Conservation (phyloP, 2,888 invertebrate species). For the Cenopis cana region DNA sequence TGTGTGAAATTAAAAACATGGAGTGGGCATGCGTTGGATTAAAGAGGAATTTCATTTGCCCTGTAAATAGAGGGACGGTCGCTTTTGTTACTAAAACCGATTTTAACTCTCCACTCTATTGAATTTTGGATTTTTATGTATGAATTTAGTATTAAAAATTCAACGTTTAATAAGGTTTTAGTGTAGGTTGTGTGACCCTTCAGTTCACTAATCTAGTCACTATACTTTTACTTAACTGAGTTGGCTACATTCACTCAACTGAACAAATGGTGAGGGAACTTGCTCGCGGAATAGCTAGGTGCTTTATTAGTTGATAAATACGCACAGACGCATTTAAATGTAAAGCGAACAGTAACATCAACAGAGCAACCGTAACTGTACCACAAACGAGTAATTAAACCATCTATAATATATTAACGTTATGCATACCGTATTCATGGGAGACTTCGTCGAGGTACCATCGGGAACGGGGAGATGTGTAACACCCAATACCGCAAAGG, state of each 20-base stretch:
- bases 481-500: slow-evolving; percentile 82
- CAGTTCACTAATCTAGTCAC: too few relatives aligned
- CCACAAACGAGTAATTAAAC: slow-evolving; percentile 81
- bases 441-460: slow-evolving; percentile 75
- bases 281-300: background rate
- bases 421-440: slow-evolving; percentile 79
- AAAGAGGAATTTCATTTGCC: slow-evolving; percentile 77
- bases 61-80: slow-evolving; percentile 67
- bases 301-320: slow-evolving; percentile 41
- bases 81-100: slow-evolving; percentile 71
- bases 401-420: slow-evolving; percentile 81
- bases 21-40: slow-evolving; percentile 80
- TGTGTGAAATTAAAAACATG: slow-evolving; percentile 84
- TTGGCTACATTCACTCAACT: background rate
- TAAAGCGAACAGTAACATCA: slow-evolving; percentile 61
- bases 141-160: slow-evolving; percentile 65
- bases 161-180: background rate
- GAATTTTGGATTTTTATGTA: slow-evolving; percentile 55
- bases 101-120: slow-evolving; percentile 61
- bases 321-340: slow-evolving; percentile 43
- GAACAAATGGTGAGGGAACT: background rate
- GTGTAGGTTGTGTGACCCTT: too few relatives aligned
- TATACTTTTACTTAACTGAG: background rate
- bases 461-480: slow-evolving; percentile 72
- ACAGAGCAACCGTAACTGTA: slow-evolving; percentile 68